These are phyloP conservation scores for Ochropleura leucogaster DNA, from an alignment of 2,888 invertebrate species.

Conservation along the genomic window DNA sequence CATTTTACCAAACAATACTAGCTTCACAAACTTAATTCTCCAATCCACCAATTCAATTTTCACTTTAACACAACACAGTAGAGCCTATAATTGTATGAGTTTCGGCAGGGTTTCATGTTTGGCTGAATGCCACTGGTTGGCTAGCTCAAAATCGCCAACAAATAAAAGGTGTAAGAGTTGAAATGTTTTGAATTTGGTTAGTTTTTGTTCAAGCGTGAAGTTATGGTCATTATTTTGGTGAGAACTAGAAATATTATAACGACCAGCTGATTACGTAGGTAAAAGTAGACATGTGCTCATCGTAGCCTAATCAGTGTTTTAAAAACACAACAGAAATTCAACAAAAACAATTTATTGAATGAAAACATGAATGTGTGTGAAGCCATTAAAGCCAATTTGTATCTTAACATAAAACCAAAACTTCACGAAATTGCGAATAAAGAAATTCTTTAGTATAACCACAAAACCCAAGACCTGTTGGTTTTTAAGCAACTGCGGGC, in stretches of 20 bases:
- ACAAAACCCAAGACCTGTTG: not conserved
- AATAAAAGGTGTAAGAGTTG: constrained; percentile 83
- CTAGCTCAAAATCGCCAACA: constrained; percentile 68
- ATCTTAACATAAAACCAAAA: not conserved
- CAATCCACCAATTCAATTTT: constrained; percentile 49
- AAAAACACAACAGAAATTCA: not conserved
- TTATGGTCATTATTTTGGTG: constrained; percentile 36
- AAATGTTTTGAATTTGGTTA: constrained; percentile 81
- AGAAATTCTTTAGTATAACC: constrained; percentile 2
- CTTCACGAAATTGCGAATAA: not conserved
- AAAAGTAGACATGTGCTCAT: not conserved
- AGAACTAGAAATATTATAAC: constrained; percentile 19
- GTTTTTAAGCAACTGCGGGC: constrained; percentile 4
- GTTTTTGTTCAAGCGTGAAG: constrained; percentile 71
- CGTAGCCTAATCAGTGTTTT: not conserved
- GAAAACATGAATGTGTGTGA: not conserved
- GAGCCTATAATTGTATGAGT: constrained; percentile 61
- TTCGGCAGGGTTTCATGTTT: constrained; percentile 69
- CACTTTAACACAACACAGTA: constrained; percentile 66
- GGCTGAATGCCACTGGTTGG: constrained; percentile 83
- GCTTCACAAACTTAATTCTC: constrained; percentile 69
- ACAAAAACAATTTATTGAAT: not conserved
- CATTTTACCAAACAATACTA: constrained; percentile 85
- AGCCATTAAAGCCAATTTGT: not conserved
- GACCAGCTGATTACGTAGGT: not conserved